phyloP scores from a whole-genome alignment of 2,888 invertebrate species.

The Rutpela maculata region DNA sequence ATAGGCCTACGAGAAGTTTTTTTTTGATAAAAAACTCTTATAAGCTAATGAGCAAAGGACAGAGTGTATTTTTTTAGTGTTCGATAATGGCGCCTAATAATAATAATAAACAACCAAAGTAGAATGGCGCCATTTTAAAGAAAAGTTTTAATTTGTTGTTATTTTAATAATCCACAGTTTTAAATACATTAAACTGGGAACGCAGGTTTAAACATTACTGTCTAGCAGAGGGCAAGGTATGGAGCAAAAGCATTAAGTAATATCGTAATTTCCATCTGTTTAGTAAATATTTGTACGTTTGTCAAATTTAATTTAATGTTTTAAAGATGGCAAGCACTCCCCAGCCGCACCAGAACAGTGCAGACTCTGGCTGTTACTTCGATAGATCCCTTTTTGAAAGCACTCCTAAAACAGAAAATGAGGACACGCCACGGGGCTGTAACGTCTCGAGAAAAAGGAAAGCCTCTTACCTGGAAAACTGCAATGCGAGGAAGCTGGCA shows the following conservation, averaged over 20 bases:
- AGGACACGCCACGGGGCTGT: slow-evolving; percentile 45
- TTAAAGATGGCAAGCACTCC: slow-evolving; percentile 47
- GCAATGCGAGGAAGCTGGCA: slow-evolving; percentile 49
- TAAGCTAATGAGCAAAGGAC: background rate
- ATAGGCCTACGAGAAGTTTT: background rate
- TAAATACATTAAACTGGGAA: background rate
- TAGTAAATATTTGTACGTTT: background rate
- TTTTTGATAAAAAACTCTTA: background rate
- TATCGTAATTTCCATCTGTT: background rate
- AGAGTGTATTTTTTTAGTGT: background rate
- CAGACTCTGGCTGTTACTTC: slow-evolving; percentile 50
- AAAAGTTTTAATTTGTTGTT: slow-evolving; percentile 6
- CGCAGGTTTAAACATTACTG: background rate
- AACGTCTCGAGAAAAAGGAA: slow-evolving; percentile 63
- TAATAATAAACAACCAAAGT: background rate
- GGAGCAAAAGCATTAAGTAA: background rate
- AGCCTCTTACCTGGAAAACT: slow-evolving; percentile 52
- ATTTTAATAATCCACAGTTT: background rate
- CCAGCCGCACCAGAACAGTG: slow-evolving; percentile 33
- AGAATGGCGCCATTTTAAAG: slow-evolving; percentile 36
- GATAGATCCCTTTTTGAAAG: slow-evolving; percentile 53
- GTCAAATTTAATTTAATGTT: background rate
- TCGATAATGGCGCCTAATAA: slow-evolving; percentile 17
- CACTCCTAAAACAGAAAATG: slow-evolving; percentile 56
- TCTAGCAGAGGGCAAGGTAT: background rate